Conservation (phyloP, 1,140 invertebrate genomes). For the Helicoverpa armigera region DNA sequence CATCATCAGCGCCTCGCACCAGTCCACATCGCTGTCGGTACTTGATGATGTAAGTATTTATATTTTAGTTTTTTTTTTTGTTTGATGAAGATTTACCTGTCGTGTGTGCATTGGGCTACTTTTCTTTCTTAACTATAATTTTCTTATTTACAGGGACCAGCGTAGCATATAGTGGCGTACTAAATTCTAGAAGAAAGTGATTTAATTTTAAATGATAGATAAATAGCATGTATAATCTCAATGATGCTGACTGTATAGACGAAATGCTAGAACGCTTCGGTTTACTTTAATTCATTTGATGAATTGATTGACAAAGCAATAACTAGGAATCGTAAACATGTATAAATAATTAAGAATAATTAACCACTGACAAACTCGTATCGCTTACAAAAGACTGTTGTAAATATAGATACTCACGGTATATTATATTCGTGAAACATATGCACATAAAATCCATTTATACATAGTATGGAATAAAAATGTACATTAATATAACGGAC, state of each 20-base stretch:
- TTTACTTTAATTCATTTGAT: slow-evolving; percentile 2
- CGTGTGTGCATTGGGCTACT: background rate
- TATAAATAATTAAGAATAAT: slow-evolving; percentile 8
- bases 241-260: background rate
- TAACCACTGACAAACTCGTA: slow-evolving; percentile 18
- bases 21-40: slow-evolving; percentile 56
- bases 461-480: slow-evolving; percentile 41
- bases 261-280: background rate
- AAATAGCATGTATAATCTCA: slow-evolving; percentile 25
- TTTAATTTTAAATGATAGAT: slow-evolving; percentile 6
- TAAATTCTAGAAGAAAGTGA: background rate
- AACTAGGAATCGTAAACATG: slow-evolving; percentile 1
- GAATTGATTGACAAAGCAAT: slow-evolving; percentile 1
- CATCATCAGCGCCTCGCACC: slow-evolving; percentile 91
- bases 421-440: background rate
- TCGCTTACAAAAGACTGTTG: slow-evolving; percentile 49
- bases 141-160: slow-evolving; percentile 62
- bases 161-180: slow-evolving; percentile 29
- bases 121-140: background rate
- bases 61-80: background rate
- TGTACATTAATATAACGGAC: slow-evolving; percentile 54
- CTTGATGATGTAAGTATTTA: slow-evolving; percentile 58
- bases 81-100: background rate
- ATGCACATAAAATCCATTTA: slow-evolving; percentile 33
- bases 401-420: slow-evolving; percentile 38